Conservation (phyloP, 2,113 vertebrate species). For the Porphyrio hochstetteri region DNA sequence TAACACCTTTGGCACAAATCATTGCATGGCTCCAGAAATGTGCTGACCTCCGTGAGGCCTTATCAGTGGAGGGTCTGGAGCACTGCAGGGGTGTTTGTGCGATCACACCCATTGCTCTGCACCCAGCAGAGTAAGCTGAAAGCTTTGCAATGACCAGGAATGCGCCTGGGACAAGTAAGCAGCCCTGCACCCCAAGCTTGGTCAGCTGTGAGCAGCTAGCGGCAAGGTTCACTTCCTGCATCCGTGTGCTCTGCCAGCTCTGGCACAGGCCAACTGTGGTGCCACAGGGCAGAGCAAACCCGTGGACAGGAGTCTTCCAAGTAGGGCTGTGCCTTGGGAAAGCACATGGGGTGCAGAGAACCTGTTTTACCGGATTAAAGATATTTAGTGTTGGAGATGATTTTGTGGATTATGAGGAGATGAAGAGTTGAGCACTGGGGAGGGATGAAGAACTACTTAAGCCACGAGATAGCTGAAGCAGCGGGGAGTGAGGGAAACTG, state of each 20-base stretch:
- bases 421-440: background rate
- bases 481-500: fast-evolving
- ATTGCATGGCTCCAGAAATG: background rate
- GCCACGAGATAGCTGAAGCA: background rate
- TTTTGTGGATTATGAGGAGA: background rate
- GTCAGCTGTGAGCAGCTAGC: background rate
- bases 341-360: background rate
- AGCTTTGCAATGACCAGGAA: background rate
- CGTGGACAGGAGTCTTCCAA: fast-evolving
- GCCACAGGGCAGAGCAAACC: background rate
- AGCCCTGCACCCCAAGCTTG: background rate
- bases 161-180: fast-evolving
- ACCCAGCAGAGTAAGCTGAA: background rate
- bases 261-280: fast-evolving
- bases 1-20: background rate
- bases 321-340: fast-evolving
- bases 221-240: fast-evolving
- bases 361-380: fast-evolving
- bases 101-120: background rate
- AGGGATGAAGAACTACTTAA: background rate
- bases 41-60: background rate
- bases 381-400: background rate
- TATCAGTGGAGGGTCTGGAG: background rate
- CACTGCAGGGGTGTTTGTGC: background rate
- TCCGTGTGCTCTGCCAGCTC: fast-evolving